Base-by-base conservation (phyloP, 2,113 vertebrate species). In the Neodontobutis hainanensis region DNA sequence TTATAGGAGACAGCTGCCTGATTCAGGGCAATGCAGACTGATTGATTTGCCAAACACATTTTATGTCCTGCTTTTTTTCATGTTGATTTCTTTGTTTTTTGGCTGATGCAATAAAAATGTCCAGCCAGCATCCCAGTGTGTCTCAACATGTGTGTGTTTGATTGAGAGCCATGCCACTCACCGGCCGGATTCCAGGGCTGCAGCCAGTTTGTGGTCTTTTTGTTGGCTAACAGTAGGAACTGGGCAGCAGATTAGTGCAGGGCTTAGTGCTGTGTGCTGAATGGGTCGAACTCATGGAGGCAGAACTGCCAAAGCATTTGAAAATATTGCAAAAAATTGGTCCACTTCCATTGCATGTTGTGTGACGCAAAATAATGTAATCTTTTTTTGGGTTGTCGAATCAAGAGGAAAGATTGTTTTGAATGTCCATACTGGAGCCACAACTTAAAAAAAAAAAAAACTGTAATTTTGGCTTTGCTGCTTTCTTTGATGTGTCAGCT, bases 81-180 rank as follows among this genome's bases (percentile, higher is more conserved):
- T 65, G 56, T 57, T 73, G 44, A 82, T 73, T 71, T 83, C 80
- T 84, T 89, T 88, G 66, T 92, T 80, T n/a, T 27, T 74, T 74
- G 83, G 67, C 73, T 83, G 71, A 80, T 82, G 77, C 73, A 89
- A 89, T 90, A 87, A 88, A 90, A 77, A 61, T 42, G 62, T 82
- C 70, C 75, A 69, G 47, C 66, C 78, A 61, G 51, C 57, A 38
- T 77, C 64, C 61, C 66, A 49, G 47, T 45, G 77, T 75, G 72
- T 84, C 48, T 52, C 53, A 77, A 85, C 84, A 70, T 87, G 78
- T 87, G 80, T 82, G 75, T 79, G 51, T 81, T 70, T 60, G 68
- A 59, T 53, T 60, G 64, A 66, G 75, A 57, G 9, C 49, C 16
- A 34, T 50, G 69, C 68, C 60, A 49, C 65, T 78, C 36, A 3